phyloP scores from a whole-genome alignment of 2,888 invertebrate genomes.

The Caenorhabditis sp. region DNA sequence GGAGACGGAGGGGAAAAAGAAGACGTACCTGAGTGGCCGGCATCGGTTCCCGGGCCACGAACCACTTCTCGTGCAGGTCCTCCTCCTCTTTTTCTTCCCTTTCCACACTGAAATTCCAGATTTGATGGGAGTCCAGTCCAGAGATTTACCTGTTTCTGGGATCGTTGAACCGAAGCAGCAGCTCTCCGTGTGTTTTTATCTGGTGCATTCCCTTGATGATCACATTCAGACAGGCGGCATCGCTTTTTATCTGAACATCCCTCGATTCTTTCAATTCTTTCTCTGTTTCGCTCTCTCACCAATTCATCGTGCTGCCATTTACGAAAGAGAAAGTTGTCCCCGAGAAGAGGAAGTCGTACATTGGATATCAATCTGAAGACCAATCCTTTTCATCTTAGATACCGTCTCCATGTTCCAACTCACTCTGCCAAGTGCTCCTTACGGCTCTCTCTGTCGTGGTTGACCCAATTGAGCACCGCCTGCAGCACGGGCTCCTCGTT shows the following conservation, averaged over 20 bases:
- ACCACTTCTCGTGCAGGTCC: constrained; percentile 26
- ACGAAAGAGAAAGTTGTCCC: constrained; percentile 83
- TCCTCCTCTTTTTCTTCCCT: background rate
- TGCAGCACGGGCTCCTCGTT: constrained; percentile 89
- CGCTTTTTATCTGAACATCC: constrained; percentile 27
- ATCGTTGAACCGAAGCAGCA: too few relatives aligned
- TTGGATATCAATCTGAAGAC: constrained; percentile 87
- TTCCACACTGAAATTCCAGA: background rate
- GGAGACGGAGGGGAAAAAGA: background rate
- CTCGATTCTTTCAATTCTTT: background rate
- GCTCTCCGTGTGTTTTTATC: constrained; percentile 1
- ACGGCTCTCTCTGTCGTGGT: constrained; percentile 93
- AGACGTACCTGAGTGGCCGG: constrained; percentile 46
- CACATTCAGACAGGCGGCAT: constrained; percentile 28
- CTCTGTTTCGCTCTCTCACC: background rate
- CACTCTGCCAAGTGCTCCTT: constrained; percentile 91
- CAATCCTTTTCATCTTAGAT: background rate
- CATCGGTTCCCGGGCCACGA: constrained; percentile 45
- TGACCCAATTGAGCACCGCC: constrained; percentile 98
- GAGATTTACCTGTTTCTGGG: too few relatives aligned
- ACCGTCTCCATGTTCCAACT: constrained; percentile 1
- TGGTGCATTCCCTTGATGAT: constrained; percentile 38
- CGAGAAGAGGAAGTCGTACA: constrained; percentile 87
- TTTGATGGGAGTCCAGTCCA: background rate
- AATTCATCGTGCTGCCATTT: constrained; percentile 24